Base-by-base conservation (phyloP, 2,888 invertebrate genomes). In the Hecatera dysodea region DNA sequence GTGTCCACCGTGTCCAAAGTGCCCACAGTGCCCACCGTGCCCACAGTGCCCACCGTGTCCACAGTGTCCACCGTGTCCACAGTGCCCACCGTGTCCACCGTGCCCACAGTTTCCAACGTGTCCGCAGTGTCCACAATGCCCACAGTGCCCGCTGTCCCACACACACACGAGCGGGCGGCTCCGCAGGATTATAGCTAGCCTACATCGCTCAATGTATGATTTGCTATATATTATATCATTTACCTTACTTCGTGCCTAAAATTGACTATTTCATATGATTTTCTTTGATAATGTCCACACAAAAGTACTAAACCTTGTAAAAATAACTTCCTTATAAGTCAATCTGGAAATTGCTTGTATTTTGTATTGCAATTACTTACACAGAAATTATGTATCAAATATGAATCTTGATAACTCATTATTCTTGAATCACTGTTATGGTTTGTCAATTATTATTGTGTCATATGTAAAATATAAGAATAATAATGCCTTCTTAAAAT, bases 401-500 rank as follows among this genome's bases (percentile, higher is more conserved):
- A 42, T 44, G 0, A 71, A 44, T 12, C n/a, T n/a, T 36, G 44
- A 24, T 29, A 15, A 46, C 46, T 53, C 8, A 12, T 19, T 39
- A 69, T 83, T 83, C 19, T 86, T 87, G 87, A 87, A 87, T 88
- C 88, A 75, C 83, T 62, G 24, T 61, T 83, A 82, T 86, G 60
- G 53, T 85, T 87, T 7, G 83, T 88, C 85, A 86, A 88, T 88
- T 86, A 79, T 62, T 63, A 75, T 68, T 71, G 27, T 71, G 68
- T 57, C n/a, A 39, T 39, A 19, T 65, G 22, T 69, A 42, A 62
- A 24, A 8, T 69, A 44, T 29, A 44, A 39, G 61, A 75, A 61
- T 60, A 53, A 67, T 63, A 70, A 59, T 19, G 46, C 67, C 59
- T 71, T 59, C 36, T 56, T 44, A n/a, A 48, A 57, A 73, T 67